Evolutionary conservation across 2,888 invertebrate species (phyloP).

Genomic region (Eledona agricola): DNA sequence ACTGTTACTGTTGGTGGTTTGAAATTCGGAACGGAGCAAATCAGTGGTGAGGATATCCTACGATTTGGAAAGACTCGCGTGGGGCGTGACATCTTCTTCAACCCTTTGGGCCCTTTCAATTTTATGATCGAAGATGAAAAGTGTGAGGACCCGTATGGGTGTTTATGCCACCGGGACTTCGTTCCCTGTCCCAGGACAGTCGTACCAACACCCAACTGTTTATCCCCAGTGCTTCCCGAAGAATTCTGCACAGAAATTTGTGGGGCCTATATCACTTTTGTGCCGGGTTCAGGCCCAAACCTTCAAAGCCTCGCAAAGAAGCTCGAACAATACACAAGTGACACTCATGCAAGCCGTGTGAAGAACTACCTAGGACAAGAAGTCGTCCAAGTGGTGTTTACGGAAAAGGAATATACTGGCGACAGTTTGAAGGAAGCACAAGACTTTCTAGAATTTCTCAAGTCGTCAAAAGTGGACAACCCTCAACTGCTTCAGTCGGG

Average conservation of each 20-base stretch:
- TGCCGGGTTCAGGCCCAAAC: conserved; percentile 37
- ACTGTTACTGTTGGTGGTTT: conserved; percentile 3
- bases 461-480: background rate
- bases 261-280: conserved; percentile 42
- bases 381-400: conserved; percentile 49
- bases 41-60: background rate
- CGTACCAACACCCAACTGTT: conserved; percentile 12
- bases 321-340: conserved; percentile 40
- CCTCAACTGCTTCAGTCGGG: conserved; percentile 19
- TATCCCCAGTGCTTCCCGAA: conserved; percentile 27
- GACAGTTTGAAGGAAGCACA: conserved; percentile 44
- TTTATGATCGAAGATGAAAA: background rate
- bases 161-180: conserved; percentile 11
- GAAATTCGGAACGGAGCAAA: conserved; percentile 6
- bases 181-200: conserved; percentile 1
- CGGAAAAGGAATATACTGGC: conserved; percentile 50
- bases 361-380: conserved; percentile 27
- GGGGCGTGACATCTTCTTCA: conserved; percentile 4
- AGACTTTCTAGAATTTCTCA: conserved; percentile 28
- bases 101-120: conserved; percentile 7
- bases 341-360: conserved; percentile 48
- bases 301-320: conserved; percentile 37
- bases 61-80: background rate
- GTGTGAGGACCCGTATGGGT: conserved; percentile 17
- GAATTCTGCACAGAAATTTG: conserved; percentile 36